Percentiles rank a stretch among this genome's conserved stretches.
phyloP scores from a whole-genome alignment of 2,888 invertebrate species.

The Psococerastis gibbosa region DNA sequence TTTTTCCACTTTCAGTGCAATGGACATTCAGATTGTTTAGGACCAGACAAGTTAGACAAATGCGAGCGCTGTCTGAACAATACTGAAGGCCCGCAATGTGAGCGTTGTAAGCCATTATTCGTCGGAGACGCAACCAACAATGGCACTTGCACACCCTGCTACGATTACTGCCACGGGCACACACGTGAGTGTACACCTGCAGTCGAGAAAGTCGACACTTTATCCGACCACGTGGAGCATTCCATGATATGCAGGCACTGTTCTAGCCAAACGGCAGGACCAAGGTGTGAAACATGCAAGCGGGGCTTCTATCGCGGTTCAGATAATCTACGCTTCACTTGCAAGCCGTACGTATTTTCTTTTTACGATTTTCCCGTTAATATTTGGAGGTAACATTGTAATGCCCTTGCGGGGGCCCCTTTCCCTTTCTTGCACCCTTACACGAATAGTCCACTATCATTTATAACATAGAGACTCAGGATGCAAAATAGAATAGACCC shows the following conservation, averaged over 20 bases:
- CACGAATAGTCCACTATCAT: no score
- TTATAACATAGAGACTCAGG: no score
- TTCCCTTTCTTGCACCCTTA: no score
- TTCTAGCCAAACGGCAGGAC: constrained; percentile 61
- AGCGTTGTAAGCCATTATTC: constrained; percentile 73
- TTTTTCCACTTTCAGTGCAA: constrained; percentile 68
- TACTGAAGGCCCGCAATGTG: constrained; percentile 82
- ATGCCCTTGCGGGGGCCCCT: no score
- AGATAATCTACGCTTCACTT: constrained; percentile 26
- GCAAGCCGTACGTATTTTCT: no score
- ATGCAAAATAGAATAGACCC: no score
- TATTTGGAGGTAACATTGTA: no score
- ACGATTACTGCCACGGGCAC: constrained; percentile 78
- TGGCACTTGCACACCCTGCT: constrained; percentile 70
- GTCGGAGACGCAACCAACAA: constrained; percentile 77
- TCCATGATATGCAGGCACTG: constrained; percentile 74
- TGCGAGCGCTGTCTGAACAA: constrained; percentile 79
- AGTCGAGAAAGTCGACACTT: no score
- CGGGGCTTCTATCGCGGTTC: constrained; percentile 32
- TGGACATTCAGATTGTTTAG: constrained; percentile 80
- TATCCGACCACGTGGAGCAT: no score
- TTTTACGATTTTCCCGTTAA: no score
- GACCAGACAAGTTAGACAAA: constrained; percentile 61
- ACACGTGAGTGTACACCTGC: constrained; percentile 58
- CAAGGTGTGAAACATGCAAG: constrained; percentile 63